Evolutionary conservation across 2,113 vertebrate genomes (phyloP).

Genomic region (Pelmatolapia mariae): DNA sequence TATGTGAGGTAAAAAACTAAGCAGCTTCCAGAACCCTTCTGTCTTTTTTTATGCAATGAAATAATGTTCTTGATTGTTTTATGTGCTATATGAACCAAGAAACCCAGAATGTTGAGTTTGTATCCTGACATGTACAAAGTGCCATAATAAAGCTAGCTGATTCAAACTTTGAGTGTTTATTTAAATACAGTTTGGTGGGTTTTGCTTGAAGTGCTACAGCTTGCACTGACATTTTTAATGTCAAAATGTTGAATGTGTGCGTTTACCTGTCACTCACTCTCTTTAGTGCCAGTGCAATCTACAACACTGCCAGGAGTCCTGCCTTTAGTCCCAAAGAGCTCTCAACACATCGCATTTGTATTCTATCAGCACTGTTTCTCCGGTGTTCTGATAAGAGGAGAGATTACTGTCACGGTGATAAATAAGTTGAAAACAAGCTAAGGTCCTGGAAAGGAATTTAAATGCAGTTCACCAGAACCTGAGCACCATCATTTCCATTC

Average conservation of each 20-base stretch:
- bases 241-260: not conserved
- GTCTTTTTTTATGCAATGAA: not conserved
- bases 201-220: not conserved
- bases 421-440: not conserved
- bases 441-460: not conserved
- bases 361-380: not conserved
- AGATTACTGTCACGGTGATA: not conserved
- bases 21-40: not conserved
- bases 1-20: not conserved
- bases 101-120: slow-evolving; percentile 49
- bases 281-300: not conserved
- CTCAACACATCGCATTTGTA: not conserved
- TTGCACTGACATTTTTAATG: not conserved
- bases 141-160: slow-evolving; percentile 65
- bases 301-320: not conserved
- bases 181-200: not conserved
- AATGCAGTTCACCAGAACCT: not conserved
- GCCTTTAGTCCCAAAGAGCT: not conserved
- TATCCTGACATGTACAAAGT: slow-evolving; percentile 67
- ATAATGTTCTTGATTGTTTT: not conserved
- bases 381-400: not conserved
- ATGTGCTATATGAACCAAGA: slow-evolving; percentile 31
- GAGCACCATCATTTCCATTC: not conserved
- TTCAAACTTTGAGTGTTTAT: not conserved
- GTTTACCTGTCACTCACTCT: not conserved